These are phyloP conservation scores for Podarcis raffonei DNA, from an alignment of 2,113 vertebrate genomes.

Conservation along the genomic window DNA sequence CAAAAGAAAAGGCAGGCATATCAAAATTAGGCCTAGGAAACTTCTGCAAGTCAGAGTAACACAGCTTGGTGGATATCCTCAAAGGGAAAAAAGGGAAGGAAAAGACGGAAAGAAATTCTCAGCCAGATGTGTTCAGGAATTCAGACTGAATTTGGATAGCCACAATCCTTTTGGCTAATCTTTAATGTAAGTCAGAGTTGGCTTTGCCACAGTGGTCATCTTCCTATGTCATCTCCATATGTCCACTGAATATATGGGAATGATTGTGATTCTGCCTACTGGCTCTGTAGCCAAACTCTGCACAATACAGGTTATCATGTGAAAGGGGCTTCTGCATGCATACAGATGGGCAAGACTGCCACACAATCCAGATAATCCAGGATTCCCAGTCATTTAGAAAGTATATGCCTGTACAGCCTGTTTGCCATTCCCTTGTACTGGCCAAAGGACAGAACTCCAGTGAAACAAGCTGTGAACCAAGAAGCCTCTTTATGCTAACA, in stretches of 20 bases:
- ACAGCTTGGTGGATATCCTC: background rate
- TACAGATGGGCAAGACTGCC: background rate
- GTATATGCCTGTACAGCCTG: background rate
- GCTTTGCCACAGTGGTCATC: background rate
- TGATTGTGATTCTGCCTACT: background rate
- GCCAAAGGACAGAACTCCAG: background rate
- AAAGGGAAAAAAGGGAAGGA: background rate
- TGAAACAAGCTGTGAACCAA: background rate
- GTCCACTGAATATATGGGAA: background rate
- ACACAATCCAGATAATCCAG: background rate
- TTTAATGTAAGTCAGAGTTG: background rate
- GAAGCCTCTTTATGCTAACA: background rate
- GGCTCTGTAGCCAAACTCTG: background rate
- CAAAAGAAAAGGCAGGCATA: background rate
- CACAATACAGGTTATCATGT: background rate
- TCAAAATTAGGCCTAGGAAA: background rate
- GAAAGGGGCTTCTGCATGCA: background rate
- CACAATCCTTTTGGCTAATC: background rate
- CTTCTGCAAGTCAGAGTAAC: background rate
- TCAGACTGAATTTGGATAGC: too few relatives aligned
- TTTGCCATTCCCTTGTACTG: background rate
- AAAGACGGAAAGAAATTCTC: background rate
- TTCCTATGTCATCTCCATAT: background rate
- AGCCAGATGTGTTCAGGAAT: background rate
- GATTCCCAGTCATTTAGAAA: background rate